Base-by-base conservation (phyloP, 2,113 vertebrate genomes). In the Talpa occidentalis region DNA sequence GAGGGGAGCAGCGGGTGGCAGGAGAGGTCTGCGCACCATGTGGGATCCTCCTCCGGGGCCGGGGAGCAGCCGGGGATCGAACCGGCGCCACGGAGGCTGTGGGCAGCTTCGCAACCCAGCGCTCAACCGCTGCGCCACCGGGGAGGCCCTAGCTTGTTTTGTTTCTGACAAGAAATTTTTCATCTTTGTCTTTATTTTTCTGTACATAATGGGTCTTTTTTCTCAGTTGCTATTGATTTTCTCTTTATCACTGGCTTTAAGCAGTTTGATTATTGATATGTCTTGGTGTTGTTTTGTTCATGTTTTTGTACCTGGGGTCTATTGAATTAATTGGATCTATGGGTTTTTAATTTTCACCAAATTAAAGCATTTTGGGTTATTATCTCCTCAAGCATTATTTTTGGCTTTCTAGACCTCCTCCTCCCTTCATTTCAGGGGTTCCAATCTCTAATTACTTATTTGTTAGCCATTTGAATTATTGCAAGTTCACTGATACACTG, bases 271-370 rank as follows among this genome's bases (percentile, higher is more conserved):
- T 67, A 6, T 52, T 47, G 40, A 52, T 54, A 6, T 62, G 26
- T 22, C 30, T 78, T 60, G 35, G 2, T 49, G 35, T 73, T 80
- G 1, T n/a, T 28, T 76, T 88, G 7, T 42, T 86, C 69, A 54
- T 21, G 30, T 52, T 92, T 87, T 76, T 90, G 21, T 87, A 52
- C 81, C 78, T 78, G 21, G 44, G 30, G 17, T 77, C 60, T 95
- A 30, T 26, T 69, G 49, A 54, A 17, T 32, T 82, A 82, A 56
- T 62, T 82, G 3, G 2, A 42, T 59, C 21, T 40, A 2, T 26
- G 54, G 11, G 9, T 37, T 87, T 83, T 74, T 32, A 32, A 11
- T 79, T 94, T 47, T 92, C 11, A 47, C 40, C 30, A 81, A 21
- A 77, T 80, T 84, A 88, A 19, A 80, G 35, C 6, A 60, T 28